Evolutionary conservation across 2,888 invertebrate genomes (phyloP), one percentile per base, ranked within the genome.

Genomic region (Eumerus sabulonum): DNA sequence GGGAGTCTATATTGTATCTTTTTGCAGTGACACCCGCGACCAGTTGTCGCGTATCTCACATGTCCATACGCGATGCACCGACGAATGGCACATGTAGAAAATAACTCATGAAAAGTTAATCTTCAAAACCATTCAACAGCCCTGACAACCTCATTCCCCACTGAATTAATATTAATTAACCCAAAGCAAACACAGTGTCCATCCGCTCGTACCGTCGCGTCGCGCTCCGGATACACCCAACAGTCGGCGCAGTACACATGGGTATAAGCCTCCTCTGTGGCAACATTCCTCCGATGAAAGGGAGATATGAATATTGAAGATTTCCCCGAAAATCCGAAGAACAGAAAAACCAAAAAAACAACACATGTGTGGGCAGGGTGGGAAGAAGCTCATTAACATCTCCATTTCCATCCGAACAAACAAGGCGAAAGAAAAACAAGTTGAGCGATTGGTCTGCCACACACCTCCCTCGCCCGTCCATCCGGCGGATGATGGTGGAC

Each of bases 301-400:
- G 27, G 36, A 51, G 51, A 63, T 51, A 63, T 63, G 51, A 11
- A 63, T 50, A 11, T 11, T 53, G 62, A 59, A 51, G 67, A 51
- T 67, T 77, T 73, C 63, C 17, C 54, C 73, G 77, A 73, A 79
- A 27, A 27, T 7, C 27, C 27, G 27, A 27, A 27, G 7, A 4
- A 27, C 27, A 4, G 27, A 27, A 27, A 27, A 4, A 27, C 27
- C 27, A 7, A 27, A 27, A 27, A 74, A 59, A 56, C n/a, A n/a
- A n/a, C n/a, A n/a, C 73, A 63, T 57, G 59, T 79, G 74, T 68
- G 74, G 68, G 74, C 48, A 54, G 79, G 79, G 68, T 74, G 79
- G 74, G 74, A 79, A 64, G 79, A 74, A 74, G 79, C 79, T 79
- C 79, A 79, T 79, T 79, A 79, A 79, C 79, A 74, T 79, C 79